Base-by-base conservation (phyloP, 35 echinoderm and acorn worm species). In the Apostichopus japonicus region DNA sequence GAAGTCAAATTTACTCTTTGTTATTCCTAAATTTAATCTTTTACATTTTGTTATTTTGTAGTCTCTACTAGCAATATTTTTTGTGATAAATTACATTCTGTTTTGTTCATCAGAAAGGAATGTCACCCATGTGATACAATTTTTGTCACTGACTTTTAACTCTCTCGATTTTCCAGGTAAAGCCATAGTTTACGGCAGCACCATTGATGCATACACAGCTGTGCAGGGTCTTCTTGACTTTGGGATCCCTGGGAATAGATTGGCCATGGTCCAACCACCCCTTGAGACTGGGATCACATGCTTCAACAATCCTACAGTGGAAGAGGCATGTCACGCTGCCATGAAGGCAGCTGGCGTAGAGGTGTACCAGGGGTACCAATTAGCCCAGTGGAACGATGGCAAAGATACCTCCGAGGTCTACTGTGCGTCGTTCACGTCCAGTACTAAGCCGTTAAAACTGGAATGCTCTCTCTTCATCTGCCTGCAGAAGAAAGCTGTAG, bases 351-450 rank as follows among this genome's bases (percentile, higher is more conserved):
- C 94, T 44, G 97, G 95, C 52, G 86, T 96, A 19, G 79, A 95
- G 81, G 11, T 96, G 19, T 79, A 95, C 56, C 72, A 82, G 10
- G 97, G 97, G 80, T 96, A 95, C 72, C 95, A 95, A 77, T 90
- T 99, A 54, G 97, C 97, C 73, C 93, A 99, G 78, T 96, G 97
- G 97, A 99, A 99, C 92, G 97, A 99, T 92, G 95, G 97, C 11
- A 99, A 95, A 83, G 92, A 95, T 82, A 73, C 86, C 10, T 71
- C 91, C 14, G 92, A 96, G 56, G 65, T 99, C 21, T 96, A 95
- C 92, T 93, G 95, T 65, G 90, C 94, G 24, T 90, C 94, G n/a
- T 94, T 96, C 86, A 98, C 94, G 25, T 99, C 95, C 5, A 92
- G 93, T 59, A 96, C 97, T 11, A 99, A 99, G 83, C 95, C 97